Conservation (phyloP, 2,797 vertebrate genomes). For the Discoglossus pictus region DNA sequence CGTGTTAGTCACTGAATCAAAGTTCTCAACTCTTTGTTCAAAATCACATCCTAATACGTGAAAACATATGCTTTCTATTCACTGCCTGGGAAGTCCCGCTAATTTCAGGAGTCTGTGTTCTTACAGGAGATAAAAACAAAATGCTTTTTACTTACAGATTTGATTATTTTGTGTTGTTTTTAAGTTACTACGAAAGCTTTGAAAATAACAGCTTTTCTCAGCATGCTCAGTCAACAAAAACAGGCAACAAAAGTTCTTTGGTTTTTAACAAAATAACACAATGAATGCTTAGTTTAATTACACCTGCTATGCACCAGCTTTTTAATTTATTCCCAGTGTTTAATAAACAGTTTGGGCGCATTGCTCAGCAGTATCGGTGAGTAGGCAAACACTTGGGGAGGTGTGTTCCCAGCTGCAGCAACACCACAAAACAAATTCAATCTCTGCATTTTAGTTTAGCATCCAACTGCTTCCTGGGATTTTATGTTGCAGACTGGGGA, state of each 20-base stretch:
- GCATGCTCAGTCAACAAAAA: background rate
- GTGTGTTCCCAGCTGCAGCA: constrained; percentile 26
- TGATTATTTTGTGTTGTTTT: no score
- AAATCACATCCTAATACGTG: constrained; percentile 8
- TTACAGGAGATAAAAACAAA: constrained; percentile 10
- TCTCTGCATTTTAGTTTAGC: background rate
- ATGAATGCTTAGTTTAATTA: constrained; percentile 11
- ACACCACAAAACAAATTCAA: constrained; percentile 8
- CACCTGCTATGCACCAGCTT: constrained; percentile 1
- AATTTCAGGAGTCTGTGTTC: constrained; percentile 11
- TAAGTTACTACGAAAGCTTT: background rate
- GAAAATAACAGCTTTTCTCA: background rate
- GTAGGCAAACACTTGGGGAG: constrained; percentile 23
- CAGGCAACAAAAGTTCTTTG: constrained; percentile 4
- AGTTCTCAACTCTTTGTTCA: constrained; percentile 1
- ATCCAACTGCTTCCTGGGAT: no score
- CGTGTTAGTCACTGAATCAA: constrained; percentile 5
- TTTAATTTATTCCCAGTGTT: constrained; percentile 22
- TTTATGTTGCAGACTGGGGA: background rate
- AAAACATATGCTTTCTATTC: constrained; percentile 19
- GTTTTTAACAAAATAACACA: background rate
- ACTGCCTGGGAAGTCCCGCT: constrained; percentile 3
- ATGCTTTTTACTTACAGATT: no score
- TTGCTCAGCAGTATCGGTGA: background rate
- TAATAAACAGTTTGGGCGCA: constrained; percentile 19